A percentile compares a stretch with the other conserved stretches of the same genome.
Evolutionary conservation across 1,140 invertebrate species (phyloP).

Genomic region (Augochlora pura): DNA sequence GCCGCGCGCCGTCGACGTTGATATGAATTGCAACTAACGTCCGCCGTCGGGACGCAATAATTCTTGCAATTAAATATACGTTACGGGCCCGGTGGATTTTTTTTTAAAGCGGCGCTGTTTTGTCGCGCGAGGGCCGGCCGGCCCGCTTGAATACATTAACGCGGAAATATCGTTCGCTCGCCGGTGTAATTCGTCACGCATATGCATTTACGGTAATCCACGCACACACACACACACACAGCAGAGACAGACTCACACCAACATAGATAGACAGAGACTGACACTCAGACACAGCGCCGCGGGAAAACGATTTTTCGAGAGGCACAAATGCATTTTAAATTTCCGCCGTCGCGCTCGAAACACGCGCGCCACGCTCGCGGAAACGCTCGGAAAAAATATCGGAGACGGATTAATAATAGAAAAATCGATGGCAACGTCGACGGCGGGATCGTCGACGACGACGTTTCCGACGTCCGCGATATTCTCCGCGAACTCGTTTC

Average conservation of each 20-base stretch:
- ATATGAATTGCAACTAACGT: constrained; percentile 19
- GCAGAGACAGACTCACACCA: too few relatives aligned
- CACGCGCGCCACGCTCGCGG: too few relatives aligned
- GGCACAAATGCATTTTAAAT: constrained; percentile 46
- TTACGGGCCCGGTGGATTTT: constrained; percentile 17
- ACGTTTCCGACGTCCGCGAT: too few relatives aligned
- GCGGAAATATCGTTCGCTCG: constrained; percentile 38
- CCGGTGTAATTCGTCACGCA: constrained; percentile 37
- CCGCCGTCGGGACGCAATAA: constrained; percentile 5
- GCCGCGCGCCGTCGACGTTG: background rate
- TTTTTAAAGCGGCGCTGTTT: constrained; percentile 31
- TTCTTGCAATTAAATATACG: constrained; percentile 37
- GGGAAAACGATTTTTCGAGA: constrained; percentile 10
- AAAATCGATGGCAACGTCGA: constrained; percentile 29
- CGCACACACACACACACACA: background rate
- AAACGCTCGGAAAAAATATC: too few relatives aligned
- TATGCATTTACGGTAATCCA: constrained; percentile 48
- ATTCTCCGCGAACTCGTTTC: too few relatives aligned
- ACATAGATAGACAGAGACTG: too few relatives aligned
- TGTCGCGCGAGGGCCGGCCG: background rate
- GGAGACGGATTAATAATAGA: too few relatives aligned
- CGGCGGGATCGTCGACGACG: too few relatives aligned
- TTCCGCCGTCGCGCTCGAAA: background rate
- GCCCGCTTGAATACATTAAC: constrained; percentile 33
- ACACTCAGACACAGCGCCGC: background rate